A percentile compares a stretch with the other conserved stretches of the same genome.
These are phyloP conservation scores for Ornithoptera priamus DNA, from an alignment of 2,888 invertebrate species.

Conservation along the genomic window DNA sequence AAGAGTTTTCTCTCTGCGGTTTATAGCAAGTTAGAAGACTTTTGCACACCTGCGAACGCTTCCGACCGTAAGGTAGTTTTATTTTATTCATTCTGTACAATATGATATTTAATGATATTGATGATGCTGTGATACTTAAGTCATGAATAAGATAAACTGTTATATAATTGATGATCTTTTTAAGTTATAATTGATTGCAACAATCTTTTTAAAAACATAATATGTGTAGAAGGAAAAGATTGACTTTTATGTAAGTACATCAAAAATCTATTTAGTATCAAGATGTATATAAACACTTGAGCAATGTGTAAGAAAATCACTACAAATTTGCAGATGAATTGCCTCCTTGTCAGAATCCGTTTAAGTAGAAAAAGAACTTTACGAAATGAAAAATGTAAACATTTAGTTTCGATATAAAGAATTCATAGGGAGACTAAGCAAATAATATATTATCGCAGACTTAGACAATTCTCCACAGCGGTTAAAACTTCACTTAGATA, in stretches of 20 bases:
- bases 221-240: too few relatives aligned
- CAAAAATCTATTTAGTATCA: too few relatives aligned
- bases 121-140: background rate
- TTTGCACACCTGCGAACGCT: constrained; percentile 22
- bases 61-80: constrained; percentile 7
- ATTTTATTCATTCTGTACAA: background rate
- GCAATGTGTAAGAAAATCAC: background rate
- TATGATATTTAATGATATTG: background rate
- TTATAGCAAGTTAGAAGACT: constrained; percentile 15
- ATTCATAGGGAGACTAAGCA: constrained; percentile 14
- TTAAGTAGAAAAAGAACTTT: constrained; percentile 5
- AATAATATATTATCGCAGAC: constrained; percentile 26
- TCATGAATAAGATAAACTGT: too few relatives aligned
- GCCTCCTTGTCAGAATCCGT: background rate
- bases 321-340: background rate
- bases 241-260: too few relatives aligned
- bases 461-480: constrained; percentile 28
- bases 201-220: too few relatives aligned
- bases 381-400: constrained; percentile 14
- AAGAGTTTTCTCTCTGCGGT: constrained; percentile 42
- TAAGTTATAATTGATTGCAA: too few relatives aligned
- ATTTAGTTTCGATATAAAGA: constrained; percentile 20
- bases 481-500: constrained; percentile 24
- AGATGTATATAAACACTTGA: too few relatives aligned
- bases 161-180: too few relatives aligned